These are phyloP conservation scores for Lithobates sylvaticus DNA, from an alignment of 2,797 vertebrate genomes.

Conservation along the genomic window DNA sequence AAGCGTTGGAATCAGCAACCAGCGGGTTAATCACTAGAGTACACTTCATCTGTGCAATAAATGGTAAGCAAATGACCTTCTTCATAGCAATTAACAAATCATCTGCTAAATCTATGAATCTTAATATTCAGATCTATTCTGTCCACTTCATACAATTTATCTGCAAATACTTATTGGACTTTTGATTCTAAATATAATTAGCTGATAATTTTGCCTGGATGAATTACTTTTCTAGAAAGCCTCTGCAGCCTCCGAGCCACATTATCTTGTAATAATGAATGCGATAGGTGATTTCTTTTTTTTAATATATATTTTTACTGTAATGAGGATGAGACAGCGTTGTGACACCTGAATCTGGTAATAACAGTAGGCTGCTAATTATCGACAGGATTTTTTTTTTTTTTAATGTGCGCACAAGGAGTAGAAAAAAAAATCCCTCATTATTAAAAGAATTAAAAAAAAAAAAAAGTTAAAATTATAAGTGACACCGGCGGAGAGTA, in stretches of 20 bases:
- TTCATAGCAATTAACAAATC: conserved; percentile 99
- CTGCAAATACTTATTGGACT: conserved; percentile 93
- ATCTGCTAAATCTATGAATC: conserved; percentile 98
- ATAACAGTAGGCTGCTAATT: conserved; percentile 85
- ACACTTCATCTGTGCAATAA: conserved; percentile 97
- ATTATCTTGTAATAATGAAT: conserved; percentile 86
- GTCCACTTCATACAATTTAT: conserved; percentile 97
- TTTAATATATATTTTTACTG: conserved; percentile 69
- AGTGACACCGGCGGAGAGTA: conserved; percentile 85
- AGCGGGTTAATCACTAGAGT: conserved; percentile 89
- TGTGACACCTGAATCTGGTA: conserved; percentile 87
- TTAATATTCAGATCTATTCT: conserved; percentile 99
- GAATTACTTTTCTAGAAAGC: conserved; percentile 90
- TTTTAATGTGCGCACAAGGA: conserved; percentile 71
- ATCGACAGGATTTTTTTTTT: conserved; percentile 80
- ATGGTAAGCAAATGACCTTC: conserved; percentile 95
- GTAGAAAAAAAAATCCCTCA: conserved; percentile 83
- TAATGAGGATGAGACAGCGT: conserved; percentile 88
- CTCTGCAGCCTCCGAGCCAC: conserved; percentile 83
- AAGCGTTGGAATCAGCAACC: conserved; percentile 17
- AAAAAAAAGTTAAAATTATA: conserved; percentile 88
- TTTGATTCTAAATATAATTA: conserved; percentile 93
- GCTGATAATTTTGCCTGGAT: conserved; percentile 87
- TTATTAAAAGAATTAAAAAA: conserved; percentile 83
- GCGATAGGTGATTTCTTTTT: conserved; percentile 84